A percentile compares a stretch with the other conserved stretches of the same genome.
These are phyloP conservation scores for Tiliacea aurago DNA, from an alignment of 2,888 invertebrate genomes.

Conservation along the genomic window DNA sequence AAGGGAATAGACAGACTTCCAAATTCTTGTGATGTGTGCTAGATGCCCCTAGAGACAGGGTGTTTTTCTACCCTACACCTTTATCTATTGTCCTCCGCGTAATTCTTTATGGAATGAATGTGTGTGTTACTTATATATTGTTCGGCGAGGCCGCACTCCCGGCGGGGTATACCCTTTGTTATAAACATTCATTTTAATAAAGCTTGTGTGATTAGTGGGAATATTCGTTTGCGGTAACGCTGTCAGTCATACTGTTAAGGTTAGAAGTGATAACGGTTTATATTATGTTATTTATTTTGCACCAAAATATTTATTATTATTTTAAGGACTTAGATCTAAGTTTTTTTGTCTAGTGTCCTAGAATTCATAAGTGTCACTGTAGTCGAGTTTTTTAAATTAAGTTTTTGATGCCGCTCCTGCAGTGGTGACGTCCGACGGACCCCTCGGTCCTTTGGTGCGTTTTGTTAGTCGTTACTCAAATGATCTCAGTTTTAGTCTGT, in stretches of 20 bases:
- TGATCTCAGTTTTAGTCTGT: constrained; percentile 82
- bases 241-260: constrained; percentile 83
- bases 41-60: constrained; percentile 80
- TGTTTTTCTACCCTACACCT: constrained; percentile 78
- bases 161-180: constrained; percentile 72
- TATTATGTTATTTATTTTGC: constrained; percentile 82
- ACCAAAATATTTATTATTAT: constrained; percentile 87
- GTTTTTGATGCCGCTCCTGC: constrained; percentile 84
- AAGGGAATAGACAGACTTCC: constrained; percentile 67
- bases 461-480: constrained; percentile 68
- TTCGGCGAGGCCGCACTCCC: constrained; percentile 63
- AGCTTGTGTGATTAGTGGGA: constrained; percentile 89
- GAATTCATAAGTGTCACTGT: constrained; percentile 89
- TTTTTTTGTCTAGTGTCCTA: constrained; percentile 88
- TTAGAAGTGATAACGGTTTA: constrained; percentile 79
- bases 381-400: constrained; percentile 86
- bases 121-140: constrained; percentile 76
- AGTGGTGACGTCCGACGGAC: constrained; percentile 76
- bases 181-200: constrained; percentile 74
- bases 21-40: constrained; percentile 84
- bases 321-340: constrained; percentile 87
- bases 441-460: constrained; percentile 62
- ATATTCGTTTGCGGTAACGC: constrained; percentile 83
- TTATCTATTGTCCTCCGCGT: constrained; percentile 80
- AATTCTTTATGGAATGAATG: constrained; percentile 90